Percentiles rank a stretch among this genome's conserved stretches.
phyloP scores from a whole-genome alignment of 2,888 invertebrate species.

The Heliconius erato region DNA sequence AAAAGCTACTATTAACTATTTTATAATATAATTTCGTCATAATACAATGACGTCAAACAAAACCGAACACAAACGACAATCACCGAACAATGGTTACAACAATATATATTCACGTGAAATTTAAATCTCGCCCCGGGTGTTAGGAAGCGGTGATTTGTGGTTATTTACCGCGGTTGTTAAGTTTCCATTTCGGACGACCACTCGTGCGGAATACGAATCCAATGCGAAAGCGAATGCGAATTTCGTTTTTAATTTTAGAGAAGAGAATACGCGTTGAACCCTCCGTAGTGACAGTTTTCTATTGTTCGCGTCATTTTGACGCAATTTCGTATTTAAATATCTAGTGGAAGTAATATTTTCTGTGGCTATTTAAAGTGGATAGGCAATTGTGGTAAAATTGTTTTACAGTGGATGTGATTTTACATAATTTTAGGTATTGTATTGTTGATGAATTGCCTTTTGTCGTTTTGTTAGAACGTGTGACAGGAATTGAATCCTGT shows the following conservation, averaged over 20 bases:
- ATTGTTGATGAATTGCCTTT: neutral
- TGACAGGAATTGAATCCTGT: neutral
- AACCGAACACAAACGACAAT: neutral
- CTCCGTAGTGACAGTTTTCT: conserved; percentile 49
- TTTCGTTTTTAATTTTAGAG: conserved; percentile 81
- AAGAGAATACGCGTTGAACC: conserved; percentile 71
- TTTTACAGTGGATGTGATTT: neutral
- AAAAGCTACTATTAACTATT: neutral
- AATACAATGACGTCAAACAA: neutral
- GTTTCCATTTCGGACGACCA: conserved; percentile 78
- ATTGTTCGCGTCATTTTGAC: conserved; percentile 47
- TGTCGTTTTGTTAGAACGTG: neutral
- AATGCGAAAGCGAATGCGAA: conserved; percentile 67
- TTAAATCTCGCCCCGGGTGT: conserved; percentile 83
- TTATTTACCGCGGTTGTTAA: conserved; percentile 84
- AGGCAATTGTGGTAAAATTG: neutral
- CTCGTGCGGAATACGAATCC: conserved; percentile 81
- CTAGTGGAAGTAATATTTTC: conserved; percentile 48
- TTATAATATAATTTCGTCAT: neutral
- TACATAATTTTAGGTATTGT: neutral
- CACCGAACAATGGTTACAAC: conserved; percentile 59
- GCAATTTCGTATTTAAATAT: conserved; percentile 53
- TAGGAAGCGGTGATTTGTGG: conserved; percentile 84
- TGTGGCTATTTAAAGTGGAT: conserved; percentile 28
- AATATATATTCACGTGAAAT: conserved; percentile 75